Base-by-base conservation (phyloP, 1,140 invertebrate genomes). In the Bombus sibiricus region DNA sequence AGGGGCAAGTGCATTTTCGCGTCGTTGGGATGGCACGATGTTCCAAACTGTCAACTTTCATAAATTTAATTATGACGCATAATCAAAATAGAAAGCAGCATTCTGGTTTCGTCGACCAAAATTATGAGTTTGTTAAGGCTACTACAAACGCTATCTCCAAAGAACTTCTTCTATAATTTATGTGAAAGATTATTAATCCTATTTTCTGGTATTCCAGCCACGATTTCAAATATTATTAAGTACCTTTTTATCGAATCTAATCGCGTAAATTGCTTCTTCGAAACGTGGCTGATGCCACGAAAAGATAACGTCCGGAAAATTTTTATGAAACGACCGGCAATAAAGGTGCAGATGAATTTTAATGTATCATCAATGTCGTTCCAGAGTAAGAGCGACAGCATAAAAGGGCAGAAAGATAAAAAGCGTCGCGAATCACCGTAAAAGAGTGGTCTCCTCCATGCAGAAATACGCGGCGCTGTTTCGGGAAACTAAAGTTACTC, bases 331-430 rank as follows among this genome's bases (percentile, higher is more conserved):
- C 73, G 73, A 83, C 8, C 81, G 81, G 41, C 71, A 72, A 87
- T 80, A 82, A 87, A 87, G 74, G 66, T 66, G 75, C 71, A 69
- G 66, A 89, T 88, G 78, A 86, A 89, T 89, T 89, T 84, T 89
- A 88, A 89, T 86, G 86, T 62, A 32, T 64, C 74, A 81, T 88
- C 77, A 75, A 88, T 88, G 84, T 81, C 74, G 64, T 71, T 66
- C 77, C 32, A 68, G 72, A 88, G 66, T 79, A 85, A 76, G 78
- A 81, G 78, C 84, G 76, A 89, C 80, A 89, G 84, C 53, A 57
- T 89, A 86, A 89, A 89, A 86, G 76, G 59, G 76, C 59, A 88
- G 75, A 75, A 85, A 68, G 68, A 75, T 89, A 80, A 81, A 89
- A 81, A 89, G 71, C 68, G 76, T 88, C 43, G 76, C 81, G 79